Evolutionary conservation across 2,888 invertebrate genomes (phyloP).

Genomic region (Podotricha telesiphe): DNA sequence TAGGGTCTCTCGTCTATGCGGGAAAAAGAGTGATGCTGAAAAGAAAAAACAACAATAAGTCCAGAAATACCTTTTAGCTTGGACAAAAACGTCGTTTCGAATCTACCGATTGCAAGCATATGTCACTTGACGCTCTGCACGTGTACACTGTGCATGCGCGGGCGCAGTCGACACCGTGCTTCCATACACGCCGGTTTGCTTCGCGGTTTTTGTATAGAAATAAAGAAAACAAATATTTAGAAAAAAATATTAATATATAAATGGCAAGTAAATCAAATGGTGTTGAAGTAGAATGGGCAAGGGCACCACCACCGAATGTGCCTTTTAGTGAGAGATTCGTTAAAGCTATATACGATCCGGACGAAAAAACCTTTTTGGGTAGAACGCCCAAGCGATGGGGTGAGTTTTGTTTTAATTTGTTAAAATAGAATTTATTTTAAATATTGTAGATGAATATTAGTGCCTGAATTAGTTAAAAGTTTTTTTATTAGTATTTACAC

Average conservation of each 20-base stretch:
- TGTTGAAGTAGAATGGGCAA: conserved; percentile 68
- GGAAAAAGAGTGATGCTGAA: no score
- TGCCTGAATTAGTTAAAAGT: no score
- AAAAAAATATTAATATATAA: conserved; percentile 18
- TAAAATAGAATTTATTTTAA: conserved; percentile 16
- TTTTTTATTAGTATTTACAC: no score
- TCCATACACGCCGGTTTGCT: conserved; percentile 48
- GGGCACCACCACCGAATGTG: conserved; percentile 63
- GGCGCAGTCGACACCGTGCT: conserved; percentile 45
- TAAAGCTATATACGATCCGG: conserved; percentile 66
- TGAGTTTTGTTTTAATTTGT: conserved; percentile 52
- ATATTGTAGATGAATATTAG: no score
- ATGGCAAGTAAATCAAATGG: conserved; percentile 69
- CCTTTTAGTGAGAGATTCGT: conserved; percentile 57
- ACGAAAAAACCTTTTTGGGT: conserved; percentile 71
- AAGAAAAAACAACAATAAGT: conserved; percentile 4
- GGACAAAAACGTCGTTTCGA: conserved; percentile 11
- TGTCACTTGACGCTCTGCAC: conserved; percentile 43
- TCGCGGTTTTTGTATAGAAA: not conserved
- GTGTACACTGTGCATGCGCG: conserved; percentile 38
- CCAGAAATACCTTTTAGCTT: conserved; percentile 24
- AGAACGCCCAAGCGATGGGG: conserved; percentile 77
- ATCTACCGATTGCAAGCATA: conserved; percentile 39
- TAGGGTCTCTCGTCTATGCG: no score
- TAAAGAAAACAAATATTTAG: not conserved